Evolutionary conservation across 2,888 invertebrate genomes (phyloP), one percentile per base, ranked within the genome.

Genomic region (Ceramica pisi): DNA sequence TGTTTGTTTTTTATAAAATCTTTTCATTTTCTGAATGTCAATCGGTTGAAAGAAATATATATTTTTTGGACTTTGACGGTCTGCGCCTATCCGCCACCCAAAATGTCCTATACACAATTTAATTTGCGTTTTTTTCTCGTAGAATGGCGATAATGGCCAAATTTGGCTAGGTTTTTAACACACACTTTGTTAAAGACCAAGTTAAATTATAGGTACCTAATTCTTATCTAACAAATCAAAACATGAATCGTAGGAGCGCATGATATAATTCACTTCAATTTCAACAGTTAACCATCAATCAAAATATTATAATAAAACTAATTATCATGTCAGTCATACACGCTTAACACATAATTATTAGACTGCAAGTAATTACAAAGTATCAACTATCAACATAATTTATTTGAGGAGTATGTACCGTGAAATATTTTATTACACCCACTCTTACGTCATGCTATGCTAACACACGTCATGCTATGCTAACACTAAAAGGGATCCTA

Each of bases 401-500:
- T 65, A 44, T 50, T 57, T 50, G 31, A 21, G 10, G 55, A 61
- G 2, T n/a, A 53, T 61, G 21, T 63, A 51, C 35, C 51, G 65
- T 66, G 51, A 69, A 79, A 60, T 78, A 41, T 69, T 57, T 48
- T 56, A 67, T 74, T 56, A 44, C n/a, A 56, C 19, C 12, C 16
- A 64, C 1, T 51, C 10, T n/a, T n/a, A 38, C 44, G 51, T 53
- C 61, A 78, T 56, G 64, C 56, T 57, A 65, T 59, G 55, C 31
- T 31, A 31, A 2, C 6, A 44, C 35, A 38, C 44, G 51, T 53
- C 61, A 78, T 56, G 64, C 56, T 57, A 65, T 59, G 55, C 1
- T 41, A 26, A 65, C 41, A 48, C 62, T 62, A 67, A 44, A 74
- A 67, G 60, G 44, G 23, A 53, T 66, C 38, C n/a, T 38, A 38